phyloP scores from a whole-genome alignment of 2,113 vertebrate genomes.

The Psittacula cyanocephala region DNA sequence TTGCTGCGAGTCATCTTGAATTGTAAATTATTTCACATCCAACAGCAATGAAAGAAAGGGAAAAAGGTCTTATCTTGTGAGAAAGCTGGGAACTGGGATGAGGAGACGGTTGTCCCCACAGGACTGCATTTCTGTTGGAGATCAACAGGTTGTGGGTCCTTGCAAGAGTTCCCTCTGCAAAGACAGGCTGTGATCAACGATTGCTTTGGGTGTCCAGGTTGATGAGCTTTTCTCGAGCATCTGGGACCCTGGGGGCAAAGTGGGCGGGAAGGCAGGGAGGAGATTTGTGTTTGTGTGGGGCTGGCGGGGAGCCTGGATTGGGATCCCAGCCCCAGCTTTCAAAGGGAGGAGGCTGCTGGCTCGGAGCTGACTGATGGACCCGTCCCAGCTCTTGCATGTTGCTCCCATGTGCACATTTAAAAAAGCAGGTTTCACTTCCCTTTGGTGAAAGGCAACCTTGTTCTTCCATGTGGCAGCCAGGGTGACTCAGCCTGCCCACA shows the following conservation, averaged over 20 bases:
- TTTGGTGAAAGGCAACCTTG: background rate
- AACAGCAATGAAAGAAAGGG: background rate
- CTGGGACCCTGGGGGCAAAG: background rate
- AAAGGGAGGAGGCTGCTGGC: background rate
- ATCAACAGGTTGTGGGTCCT: background rate
- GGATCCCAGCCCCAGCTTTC: background rate
- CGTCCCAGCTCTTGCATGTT: background rate
- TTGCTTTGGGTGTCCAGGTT: accelerated
- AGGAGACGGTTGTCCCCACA: accelerated
- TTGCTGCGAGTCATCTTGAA: background rate
- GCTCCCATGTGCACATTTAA: background rate
- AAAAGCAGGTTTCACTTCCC: constrained; percentile 25
- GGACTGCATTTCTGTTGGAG: background rate
- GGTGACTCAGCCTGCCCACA: constrained; percentile 30
- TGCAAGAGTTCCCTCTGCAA: background rate
- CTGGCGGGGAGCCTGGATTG: background rate
- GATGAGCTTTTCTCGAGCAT: background rate
- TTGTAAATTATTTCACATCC: background rate
- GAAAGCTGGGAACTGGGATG: background rate
- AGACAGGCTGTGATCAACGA: background rate
- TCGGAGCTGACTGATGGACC: background rate
- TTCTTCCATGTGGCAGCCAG: background rate
- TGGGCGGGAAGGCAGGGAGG: background rate
- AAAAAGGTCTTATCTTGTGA: background rate
- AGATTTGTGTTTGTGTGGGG: background rate